A percentile compares a stretch with the other conserved stretches of the same genome.
Evolutionary conservation across 2,797 vertebrate genomes (phyloP).

Genomic region (Eupleurogrammus muticus): DNA sequence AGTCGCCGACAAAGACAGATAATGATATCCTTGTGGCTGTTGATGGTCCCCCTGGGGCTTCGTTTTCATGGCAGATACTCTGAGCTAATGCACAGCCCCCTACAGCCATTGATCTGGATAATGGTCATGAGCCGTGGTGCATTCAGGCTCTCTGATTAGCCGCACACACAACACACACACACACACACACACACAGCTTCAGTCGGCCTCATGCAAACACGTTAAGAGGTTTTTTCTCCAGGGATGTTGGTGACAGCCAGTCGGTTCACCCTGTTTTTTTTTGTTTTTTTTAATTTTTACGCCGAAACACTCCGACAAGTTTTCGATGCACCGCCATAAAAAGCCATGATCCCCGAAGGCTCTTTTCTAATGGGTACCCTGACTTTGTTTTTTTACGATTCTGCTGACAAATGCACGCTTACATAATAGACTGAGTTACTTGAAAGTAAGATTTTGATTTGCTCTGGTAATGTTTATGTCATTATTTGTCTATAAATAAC

Average conservation of each 20-base stretch:
- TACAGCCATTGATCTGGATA: slow-evolving; percentile 50
- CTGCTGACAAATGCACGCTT: too few species aligned
- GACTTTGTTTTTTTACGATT: too few species aligned
- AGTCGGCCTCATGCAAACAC: slow-evolving; percentile 1
- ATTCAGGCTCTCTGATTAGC: slow-evolving; percentile 33
- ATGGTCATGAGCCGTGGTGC: slow-evolving; percentile 9
- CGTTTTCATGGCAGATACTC: slow-evolving; percentile 45
- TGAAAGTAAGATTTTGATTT: too few species aligned
- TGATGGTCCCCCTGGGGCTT: slow-evolving; percentile 52
- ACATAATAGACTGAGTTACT: too few species aligned
- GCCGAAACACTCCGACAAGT: too few species aligned
- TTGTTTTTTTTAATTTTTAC: too few species aligned
- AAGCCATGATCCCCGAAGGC: too few species aligned
- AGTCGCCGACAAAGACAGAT: slow-evolving; percentile 21
- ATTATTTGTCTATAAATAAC: too few species aligned
- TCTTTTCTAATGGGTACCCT: too few species aligned
- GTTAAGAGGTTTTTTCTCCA: neutral
- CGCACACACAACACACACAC: neutral
- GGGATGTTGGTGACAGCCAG: neutral
- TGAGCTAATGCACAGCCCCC: slow-evolving; percentile 30
- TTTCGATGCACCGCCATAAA: too few species aligned
- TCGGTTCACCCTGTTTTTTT: too few species aligned
- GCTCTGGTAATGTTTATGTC: too few species aligned
- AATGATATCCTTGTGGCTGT: slow-evolving; percentile 52
- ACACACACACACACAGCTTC: neutral